Evolutionary conservation across 2,888 invertebrate species (phyloP).

Genomic region (Phlogophora meticulosa): DNA sequence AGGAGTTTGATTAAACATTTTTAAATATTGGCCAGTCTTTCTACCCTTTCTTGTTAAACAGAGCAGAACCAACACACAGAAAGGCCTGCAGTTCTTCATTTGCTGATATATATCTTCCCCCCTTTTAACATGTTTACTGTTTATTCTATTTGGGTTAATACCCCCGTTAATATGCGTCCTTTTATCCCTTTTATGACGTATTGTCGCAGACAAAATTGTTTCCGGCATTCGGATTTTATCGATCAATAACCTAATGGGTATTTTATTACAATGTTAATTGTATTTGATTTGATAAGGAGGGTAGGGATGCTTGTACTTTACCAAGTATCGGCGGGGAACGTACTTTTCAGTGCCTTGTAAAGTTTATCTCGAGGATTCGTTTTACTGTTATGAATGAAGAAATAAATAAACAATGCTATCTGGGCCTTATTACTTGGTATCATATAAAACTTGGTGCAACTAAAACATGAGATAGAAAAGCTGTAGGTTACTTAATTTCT

Average conservation of each 20-base stretch:
- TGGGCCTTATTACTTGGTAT: too few relatives aligned
- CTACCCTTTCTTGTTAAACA: constrained; percentile 12
- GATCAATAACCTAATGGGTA: constrained; percentile 58
- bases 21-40: neutral
- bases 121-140: constrained; percentile 29
- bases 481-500: too few relatives aligned
- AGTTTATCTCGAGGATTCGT: neutral
- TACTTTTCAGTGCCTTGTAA: neutral
- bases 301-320: constrained; percentile 19
- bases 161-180: constrained; percentile 54
- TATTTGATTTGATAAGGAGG: constrained; percentile 50
- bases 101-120: constrained; percentile 21
- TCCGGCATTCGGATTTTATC: constrained; percentile 44
- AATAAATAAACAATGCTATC: too few relatives aligned
- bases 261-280: constrained; percentile 61
- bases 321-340: neutral
- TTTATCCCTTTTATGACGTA: constrained; percentile 55
- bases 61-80: neutral
- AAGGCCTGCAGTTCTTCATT: constrained; percentile 4
- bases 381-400: too few relatives aligned
- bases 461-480: too few relatives aligned
- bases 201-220: constrained; percentile 46
- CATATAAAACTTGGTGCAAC: too few relatives aligned
- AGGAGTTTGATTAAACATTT: too few relatives aligned
- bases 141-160: constrained; percentile 62